Percentiles rank a stretch among this genome's conserved stretches.
Evolutionary conservation across 2,888 invertebrate genomes (phyloP).

Genomic region (Ligdia adustata): DNA sequence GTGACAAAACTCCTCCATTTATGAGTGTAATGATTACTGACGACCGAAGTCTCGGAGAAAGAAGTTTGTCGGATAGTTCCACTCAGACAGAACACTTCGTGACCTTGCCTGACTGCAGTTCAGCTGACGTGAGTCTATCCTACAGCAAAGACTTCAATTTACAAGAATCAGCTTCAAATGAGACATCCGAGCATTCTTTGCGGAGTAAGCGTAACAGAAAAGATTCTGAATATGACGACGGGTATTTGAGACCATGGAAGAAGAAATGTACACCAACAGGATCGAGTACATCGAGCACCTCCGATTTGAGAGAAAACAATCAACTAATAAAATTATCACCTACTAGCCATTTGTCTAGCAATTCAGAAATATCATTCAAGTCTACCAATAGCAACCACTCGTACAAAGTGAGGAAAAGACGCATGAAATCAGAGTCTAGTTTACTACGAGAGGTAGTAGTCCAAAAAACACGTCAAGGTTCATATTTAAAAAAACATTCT

Average conservation of each 20-base stretch:
- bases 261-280: conserved; percentile 58
- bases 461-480: conserved; percentile 58
- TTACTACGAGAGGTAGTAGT: conserved; percentile 65
- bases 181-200: conserved; percentile 52
- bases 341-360: conserved; percentile 55
- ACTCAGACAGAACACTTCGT: conserved; percentile 61
- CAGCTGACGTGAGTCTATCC: conserved; percentile 59
- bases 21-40: conserved; percentile 61
- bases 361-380: conserved; percentile 60
- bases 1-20: conserved; percentile 61
- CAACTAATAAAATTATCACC: conserved; percentile 41
- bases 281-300: conserved; percentile 55
- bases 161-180: conserved; percentile 52
- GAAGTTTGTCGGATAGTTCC: conserved; percentile 51
- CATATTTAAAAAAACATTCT: conserved; percentile 46
- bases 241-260: conserved; percentile 57
- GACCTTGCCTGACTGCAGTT: conserved; percentile 47
- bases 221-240: conserved; percentile 52
- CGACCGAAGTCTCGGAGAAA: conserved; percentile 43
- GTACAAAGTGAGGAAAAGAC: conserved; percentile 66
- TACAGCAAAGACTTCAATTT: conserved; percentile 58
- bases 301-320: conserved; percentile 55
- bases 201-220: conserved; percentile 60
- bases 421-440: conserved; percentile 65
- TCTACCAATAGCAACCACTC: conserved; percentile 69